Evolutionary conservation across 2,113 vertebrate genomes (phyloP), one percentile per base, ranked within the genome.

Genomic region (Archocentrus centrarchus): DNA sequence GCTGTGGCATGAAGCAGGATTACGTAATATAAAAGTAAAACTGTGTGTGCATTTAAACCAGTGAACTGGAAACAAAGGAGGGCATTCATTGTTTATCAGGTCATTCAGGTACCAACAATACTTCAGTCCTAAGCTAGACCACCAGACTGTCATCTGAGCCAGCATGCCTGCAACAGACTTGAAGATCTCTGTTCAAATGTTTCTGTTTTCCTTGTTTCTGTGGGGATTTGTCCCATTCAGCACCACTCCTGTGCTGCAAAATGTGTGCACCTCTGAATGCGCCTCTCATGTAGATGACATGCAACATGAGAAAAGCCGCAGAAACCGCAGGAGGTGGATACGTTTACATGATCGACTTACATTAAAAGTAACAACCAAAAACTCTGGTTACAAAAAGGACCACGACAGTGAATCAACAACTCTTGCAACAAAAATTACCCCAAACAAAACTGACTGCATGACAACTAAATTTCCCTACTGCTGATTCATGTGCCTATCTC

Each of bases 11-110:
- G 59, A 85, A 37, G 53, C 4, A 22, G 57, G 62, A 39, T 85
- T 84, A 75, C 75, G 85, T 85, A 85, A 78, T 82, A 55, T 59
- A 77, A 90, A 88, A 82, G 32, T 75, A 61, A 82, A 75, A 63
- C 64, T 55, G 9, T 81, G 76, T 81, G 78, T 20, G n/a, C 35
- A 75, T 89, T 84, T 90, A 75, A 59, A 77, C 66, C 35, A 35
- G 24, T 83, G 79, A 84, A 79, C 82, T 84, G 88, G 81, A 91
- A 93, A 89, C 86, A 91, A 90, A 90, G 78, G 37, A 66, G 60
- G 6, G 20, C 77, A 86, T 93, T 90, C 64, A 91, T 90, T 88
- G 89, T 94, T 91, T 79, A 93, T 84, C 80, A 91, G 82, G 82
- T 76, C 93, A 90, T 79, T 91, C 77, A 91, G 88, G 84, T 93